Conservation (phyloP, 2,113 vertebrate species). For the Myxocyprinus asiaticus region DNA sequence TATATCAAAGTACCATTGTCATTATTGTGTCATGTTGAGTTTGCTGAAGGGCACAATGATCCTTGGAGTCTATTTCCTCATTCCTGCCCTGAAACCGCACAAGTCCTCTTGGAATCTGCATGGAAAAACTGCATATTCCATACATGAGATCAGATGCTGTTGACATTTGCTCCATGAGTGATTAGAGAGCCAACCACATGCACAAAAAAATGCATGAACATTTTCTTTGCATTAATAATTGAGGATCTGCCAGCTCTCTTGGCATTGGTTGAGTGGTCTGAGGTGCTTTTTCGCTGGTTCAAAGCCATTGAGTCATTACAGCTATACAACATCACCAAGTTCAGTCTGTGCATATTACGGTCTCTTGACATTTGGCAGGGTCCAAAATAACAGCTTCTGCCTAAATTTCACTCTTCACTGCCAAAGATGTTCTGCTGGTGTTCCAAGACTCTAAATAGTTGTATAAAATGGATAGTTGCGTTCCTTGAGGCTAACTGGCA, state of each 20-base stretch:
- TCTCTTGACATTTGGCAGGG: constrained; percentile 22
- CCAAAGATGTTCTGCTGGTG: background rate
- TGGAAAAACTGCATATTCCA: background rate
- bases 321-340: constrained; percentile 18
- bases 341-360: background rate
- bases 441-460: background rate
- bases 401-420: background rate
- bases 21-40: constrained; percentile 25
- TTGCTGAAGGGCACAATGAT: constrained; percentile 22
- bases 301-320: constrained; percentile 9
- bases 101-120: background rate
- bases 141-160: background rate
- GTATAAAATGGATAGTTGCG: no score
- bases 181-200: background rate
- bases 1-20: background rate
- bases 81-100: background rate
- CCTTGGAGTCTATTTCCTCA: constrained; percentile 23
- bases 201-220: background rate
- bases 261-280: background rate
- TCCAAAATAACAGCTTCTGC: constrained; percentile 4
- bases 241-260: constrained; percentile 6
- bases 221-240: constrained; percentile 14
- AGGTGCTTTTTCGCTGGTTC: constrained; percentile 25
- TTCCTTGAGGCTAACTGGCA: no score
- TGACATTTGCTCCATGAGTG: background rate